Evolutionary conservation across 2,797 vertebrate species (phyloP).

Genomic region (Schizopygopsis malacanthus): DNA sequence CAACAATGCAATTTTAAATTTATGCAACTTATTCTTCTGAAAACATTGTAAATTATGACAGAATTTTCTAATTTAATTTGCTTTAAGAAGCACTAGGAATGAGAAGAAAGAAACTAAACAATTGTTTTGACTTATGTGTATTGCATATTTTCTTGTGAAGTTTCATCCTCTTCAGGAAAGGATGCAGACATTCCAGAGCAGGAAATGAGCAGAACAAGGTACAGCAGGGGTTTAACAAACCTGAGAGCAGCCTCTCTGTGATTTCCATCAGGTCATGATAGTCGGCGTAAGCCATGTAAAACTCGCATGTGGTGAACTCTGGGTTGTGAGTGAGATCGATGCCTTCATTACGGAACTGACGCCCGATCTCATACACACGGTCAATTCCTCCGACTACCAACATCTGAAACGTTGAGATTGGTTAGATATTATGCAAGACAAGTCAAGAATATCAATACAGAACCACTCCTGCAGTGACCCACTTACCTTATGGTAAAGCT

Average conservation of each 20-base stretch:
- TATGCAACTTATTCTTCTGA: neutral
- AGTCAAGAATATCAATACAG: neutral
- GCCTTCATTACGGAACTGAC: constrained; percentile 98
- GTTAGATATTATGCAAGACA: neutral
- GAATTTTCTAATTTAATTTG: no score
- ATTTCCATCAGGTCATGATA: constrained; percentile 96
- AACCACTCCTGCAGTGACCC: neutral
- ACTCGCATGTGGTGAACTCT: constrained; percentile 98
- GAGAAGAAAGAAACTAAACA: neutral
- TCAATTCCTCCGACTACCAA: constrained; percentile 96
- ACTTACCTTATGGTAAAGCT: constrained; percentile 96
- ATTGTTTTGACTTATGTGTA: neutral
- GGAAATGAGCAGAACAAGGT: neutral
- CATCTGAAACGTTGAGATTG: constrained; percentile 79
- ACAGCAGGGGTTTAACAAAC: constrained; percentile 68
- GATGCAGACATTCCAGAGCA: neutral
- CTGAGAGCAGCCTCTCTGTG: constrained; percentile 94
- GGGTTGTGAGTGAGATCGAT: constrained; percentile 98
- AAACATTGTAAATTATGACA: neutral
- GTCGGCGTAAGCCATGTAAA: constrained; percentile 99
- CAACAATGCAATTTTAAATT: neutral
- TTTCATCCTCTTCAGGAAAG: neutral
- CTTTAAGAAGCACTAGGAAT: no score
- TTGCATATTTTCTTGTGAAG: neutral
- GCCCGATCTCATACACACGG: constrained; percentile 95